These are phyloP conservation scores for Junonia oenone DNA, from an alignment of 2,888 invertebrate species.

Conservation along the genomic window DNA sequence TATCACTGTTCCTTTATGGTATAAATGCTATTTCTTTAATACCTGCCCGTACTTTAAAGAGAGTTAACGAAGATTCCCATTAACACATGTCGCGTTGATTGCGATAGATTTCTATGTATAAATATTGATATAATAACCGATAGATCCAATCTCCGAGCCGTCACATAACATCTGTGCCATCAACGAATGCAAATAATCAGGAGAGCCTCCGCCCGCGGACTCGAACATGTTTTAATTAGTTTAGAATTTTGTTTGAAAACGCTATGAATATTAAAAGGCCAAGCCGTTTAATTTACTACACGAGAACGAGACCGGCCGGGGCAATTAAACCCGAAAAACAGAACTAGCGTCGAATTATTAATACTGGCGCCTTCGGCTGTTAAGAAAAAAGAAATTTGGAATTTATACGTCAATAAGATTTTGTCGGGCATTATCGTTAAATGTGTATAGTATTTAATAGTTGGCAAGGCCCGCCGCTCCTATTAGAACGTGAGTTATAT, in stretches of 20 bases:
- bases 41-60: too few relatives aligned
- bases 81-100: background rate
- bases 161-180: constrained; percentile 12
- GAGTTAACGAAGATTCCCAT: too few relatives aligned
- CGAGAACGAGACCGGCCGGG: constrained; percentile 44
- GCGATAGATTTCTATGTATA: background rate
- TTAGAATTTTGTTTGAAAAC: constrained; percentile 72
- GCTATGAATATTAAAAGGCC: constrained; percentile 74
- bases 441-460: constrained; percentile 72
- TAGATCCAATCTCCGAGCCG: background rate
- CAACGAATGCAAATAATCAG: constrained; percentile 33
- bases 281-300: constrained; percentile 71
- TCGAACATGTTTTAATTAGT: constrained; percentile 73
- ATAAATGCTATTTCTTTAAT: too few relatives aligned
- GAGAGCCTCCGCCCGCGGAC: constrained; percentile 42
- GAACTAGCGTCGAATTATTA: constrained; percentile 66
- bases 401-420: constrained; percentile 74
- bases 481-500: constrained; percentile 70
- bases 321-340: constrained; percentile 69
- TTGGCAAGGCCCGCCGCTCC: constrained; percentile 71
- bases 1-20: too few relatives aligned
- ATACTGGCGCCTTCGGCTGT: constrained; percentile 72
- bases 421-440: constrained; percentile 74
- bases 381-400: constrained; percentile 47
- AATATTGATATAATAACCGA: background rate